phyloP scores from a whole-genome alignment of 2,888 invertebrate species.

The Agriotes lineatus region DNA sequence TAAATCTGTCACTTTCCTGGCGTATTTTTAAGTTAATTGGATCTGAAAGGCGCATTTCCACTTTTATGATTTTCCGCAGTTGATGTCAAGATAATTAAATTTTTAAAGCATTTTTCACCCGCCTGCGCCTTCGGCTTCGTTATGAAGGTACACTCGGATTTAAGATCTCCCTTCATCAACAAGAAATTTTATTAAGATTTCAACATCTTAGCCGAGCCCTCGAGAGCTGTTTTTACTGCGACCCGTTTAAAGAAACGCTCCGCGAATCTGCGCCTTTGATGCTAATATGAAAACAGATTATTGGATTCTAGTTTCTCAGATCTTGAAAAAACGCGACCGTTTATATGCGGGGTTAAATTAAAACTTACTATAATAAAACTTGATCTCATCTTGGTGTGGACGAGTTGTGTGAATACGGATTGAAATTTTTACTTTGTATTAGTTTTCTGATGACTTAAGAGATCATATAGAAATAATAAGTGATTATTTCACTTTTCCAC shows the following conservation, averaged over 20 bases:
- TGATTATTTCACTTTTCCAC: too few relatives aligned
- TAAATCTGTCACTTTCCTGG: constrained; percentile 52
- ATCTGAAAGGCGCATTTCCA: constrained; percentile 63
- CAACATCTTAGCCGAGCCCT: constrained; percentile 14
- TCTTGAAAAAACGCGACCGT: too few relatives aligned
- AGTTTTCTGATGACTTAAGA: too few relatives aligned
- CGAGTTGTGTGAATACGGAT: too few relatives aligned
- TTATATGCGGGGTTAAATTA: too few relatives aligned
- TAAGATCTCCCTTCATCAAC: constrained; percentile 38
- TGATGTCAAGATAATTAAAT: constrained; percentile 64
- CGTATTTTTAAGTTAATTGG: constrained; percentile 62
- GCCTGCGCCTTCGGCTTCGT: constrained; percentile 45
- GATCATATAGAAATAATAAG: too few relatives aligned
- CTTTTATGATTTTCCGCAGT: constrained; percentile 63
- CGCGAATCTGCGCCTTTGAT: background rate
- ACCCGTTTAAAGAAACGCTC: background rate
- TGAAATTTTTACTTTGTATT: too few relatives aligned
- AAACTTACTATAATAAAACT: too few relatives aligned
- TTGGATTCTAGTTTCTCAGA: too few relatives aligned
- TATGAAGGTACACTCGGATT: constrained; percentile 39
- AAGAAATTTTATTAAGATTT: constrained; percentile 43
- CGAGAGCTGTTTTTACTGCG: background rate
- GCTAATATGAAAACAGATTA: too few relatives aligned
- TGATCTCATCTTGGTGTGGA: too few relatives aligned
- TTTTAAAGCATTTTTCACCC: constrained; percentile 62